These are phyloP conservation scores for Hippocampus kuda DNA, from an alignment of 2,797 vertebrate species.

Conservation along the genomic window DNA sequence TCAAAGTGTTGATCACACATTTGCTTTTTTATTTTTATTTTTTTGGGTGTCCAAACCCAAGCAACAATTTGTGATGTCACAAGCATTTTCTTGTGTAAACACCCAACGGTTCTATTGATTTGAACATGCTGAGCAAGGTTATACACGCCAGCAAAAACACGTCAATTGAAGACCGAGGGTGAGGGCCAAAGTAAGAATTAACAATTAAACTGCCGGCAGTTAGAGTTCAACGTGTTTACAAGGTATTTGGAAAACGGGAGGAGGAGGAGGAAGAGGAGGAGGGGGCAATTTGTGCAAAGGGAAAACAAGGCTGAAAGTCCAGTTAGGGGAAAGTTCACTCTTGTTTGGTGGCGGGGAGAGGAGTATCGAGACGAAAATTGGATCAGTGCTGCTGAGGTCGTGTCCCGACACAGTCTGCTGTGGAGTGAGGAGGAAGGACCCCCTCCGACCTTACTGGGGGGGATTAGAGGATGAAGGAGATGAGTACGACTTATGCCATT, in stretches of 20 bases:
- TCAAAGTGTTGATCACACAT: background rate
- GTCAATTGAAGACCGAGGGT: background rate
- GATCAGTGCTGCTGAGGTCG: slow-evolving; percentile 38
- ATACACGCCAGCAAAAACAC: background rate
- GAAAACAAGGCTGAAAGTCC: slow-evolving; percentile 74
- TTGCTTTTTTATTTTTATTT: background rate
- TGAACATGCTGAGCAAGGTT: background rate
- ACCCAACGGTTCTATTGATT: background rate
- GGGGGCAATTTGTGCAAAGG: slow-evolving; percentile 57
- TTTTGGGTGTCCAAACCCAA: background rate
- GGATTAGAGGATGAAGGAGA: slow-evolving; percentile 67
- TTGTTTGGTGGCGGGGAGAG: slow-evolving; percentile 51
- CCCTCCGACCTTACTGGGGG: slow-evolving; percentile 19
- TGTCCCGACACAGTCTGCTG: slow-evolving; percentile 31
- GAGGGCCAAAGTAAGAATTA: slow-evolving; percentile 57
- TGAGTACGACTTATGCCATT: slow-evolving; percentile 71
- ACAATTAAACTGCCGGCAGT: slow-evolving; percentile 73
- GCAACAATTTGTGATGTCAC: background rate
- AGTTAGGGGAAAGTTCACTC: slow-evolving; percentile 74
- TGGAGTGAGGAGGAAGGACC: slow-evolving; percentile 25
- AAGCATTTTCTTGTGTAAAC: background rate
- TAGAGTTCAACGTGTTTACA: slow-evolving; percentile 81
- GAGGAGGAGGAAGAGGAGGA: slow-evolving; percentile 28
- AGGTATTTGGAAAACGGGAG: slow-evolving; percentile 55
- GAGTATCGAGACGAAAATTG: slow-evolving; percentile 50